Percentiles rank a stretch among this genome's conserved stretches.
phyloP scores from a whole-genome alignment of 2,113 vertebrate species.

The Myotis brandtii region DNA sequence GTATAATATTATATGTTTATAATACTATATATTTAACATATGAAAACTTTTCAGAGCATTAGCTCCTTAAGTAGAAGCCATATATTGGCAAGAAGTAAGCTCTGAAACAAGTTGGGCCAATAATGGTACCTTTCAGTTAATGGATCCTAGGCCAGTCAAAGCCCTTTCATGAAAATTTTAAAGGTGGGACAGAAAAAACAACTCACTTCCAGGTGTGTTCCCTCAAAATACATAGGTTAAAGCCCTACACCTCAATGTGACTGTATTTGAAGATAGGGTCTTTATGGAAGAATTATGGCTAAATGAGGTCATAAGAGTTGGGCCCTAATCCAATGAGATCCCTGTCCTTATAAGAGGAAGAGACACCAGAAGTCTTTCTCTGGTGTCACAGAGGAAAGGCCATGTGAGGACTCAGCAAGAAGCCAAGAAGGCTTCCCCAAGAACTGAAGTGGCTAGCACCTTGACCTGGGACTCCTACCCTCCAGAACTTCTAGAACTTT shows the following conservation, averaged over 20 bases:
- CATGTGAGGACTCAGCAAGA: neutral
- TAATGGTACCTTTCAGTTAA: neutral
- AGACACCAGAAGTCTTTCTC: neutral
- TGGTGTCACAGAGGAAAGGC: neutral
- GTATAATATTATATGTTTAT: neutral
- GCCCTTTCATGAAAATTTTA: neutral
- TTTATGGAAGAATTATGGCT: neutral
- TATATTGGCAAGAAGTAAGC: neutral
- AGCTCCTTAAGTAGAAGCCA: neutral
- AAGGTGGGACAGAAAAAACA: neutral
- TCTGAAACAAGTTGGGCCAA: neutral
- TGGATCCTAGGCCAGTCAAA: neutral
- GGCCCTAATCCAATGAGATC: neutral
- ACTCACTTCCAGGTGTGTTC: neutral
- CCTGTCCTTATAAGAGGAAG: neutral
- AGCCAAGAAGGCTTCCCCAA: neutral
- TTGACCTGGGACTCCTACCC: neutral
- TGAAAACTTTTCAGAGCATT: neutral
- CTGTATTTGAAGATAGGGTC: neutral
- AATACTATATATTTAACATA: neutral
- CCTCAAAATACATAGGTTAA: neutral
- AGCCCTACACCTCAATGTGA: neutral
- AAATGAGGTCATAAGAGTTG: neutral
- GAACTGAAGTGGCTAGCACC: neutral
- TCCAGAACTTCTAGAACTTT: neutral